Base-by-base conservation (phyloP, 2,888 invertebrate genomes). In the Spodoptera littoralis region DNA sequence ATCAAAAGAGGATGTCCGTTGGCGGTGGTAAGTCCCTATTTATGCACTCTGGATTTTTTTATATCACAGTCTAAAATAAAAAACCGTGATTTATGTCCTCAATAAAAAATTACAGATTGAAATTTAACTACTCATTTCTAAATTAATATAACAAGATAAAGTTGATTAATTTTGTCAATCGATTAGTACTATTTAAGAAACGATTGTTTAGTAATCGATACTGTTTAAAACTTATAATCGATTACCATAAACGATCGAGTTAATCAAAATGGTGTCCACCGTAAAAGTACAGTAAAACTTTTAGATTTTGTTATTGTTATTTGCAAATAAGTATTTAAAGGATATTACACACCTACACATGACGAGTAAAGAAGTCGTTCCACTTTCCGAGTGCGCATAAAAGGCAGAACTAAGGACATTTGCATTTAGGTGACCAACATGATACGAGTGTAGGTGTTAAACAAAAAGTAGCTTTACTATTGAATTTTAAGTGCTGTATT, bases 351-450 rank as follows among this genome's bases (percentile, higher is more conserved):
- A 78, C 80, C 80, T 73, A 83, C 80, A 76, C 80, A 51, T 70
- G 49, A 60, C 59, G 56, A 54, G 48, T 65, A 54, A 64, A 79
- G 74, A 60, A 79, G 73, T 70, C 65, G 84, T 83, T 84, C 86
- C 68, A 88, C 85, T 88, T 89, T 82, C 76, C 77, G 73, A 74
- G 60, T 80, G 70, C 65, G 77, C 83, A 77, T 84, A 88, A 82
- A 86, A 87, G 89, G 86, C 67, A 60, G 73, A 36, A 36, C 36
- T 36, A 36, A 82, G 80, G 76, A 86, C 81, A 88, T 90, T 90
- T 87, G 84, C 87, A 90, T 89, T 78, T 83, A 88, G 85, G 88
- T 89, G 88, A 87, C 87, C 85, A 83, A 83, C 79, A 80, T 81
- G 79, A 79, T 83, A 79, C 79, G 76, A 80, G 81, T 79, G 89